A percentile compares a stretch with the other conserved stretches of the same genome.
Evolutionary conservation across 2,888 invertebrate species (phyloP).

Genomic region (Hirtodrosophila alboralis): DNA sequence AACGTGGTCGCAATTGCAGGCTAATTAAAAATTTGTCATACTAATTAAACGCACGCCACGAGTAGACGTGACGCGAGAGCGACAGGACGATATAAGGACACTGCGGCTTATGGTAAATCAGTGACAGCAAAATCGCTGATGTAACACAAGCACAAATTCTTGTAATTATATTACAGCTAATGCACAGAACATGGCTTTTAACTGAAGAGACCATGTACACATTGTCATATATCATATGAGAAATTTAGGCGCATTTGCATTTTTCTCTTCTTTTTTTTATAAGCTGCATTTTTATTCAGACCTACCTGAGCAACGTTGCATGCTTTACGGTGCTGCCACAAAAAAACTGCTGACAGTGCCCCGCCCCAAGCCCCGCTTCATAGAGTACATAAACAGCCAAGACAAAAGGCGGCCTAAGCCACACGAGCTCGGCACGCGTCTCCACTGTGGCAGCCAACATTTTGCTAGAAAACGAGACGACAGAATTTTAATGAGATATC

Average conservation of each 20-base stretch:
- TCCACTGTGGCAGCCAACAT: constrained; percentile 26
- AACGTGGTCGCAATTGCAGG: constrained; percentile 65
- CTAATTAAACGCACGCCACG: constrained; percentile 71
- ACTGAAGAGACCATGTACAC: neutral
- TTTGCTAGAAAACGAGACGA: constrained; percentile 44
- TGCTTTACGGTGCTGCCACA: constrained; percentile 19
- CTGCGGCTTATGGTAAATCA: constrained; percentile 59
- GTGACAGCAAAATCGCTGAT: constrained; percentile 19
- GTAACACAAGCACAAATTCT: constrained; percentile 40
- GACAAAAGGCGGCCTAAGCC: constrained; percentile 36
- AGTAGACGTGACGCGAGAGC: constrained; percentile 32
- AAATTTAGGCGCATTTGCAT: constrained; percentile 68
- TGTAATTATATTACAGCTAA: constrained; percentile 64
- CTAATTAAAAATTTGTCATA: constrained; percentile 79
- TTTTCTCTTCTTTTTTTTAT: constrained; percentile 27
- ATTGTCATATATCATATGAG: constrained; percentile 57
- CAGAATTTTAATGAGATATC: constrained; percentile 75
- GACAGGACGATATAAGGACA: constrained; percentile 23
- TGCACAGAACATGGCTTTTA: constrained; percentile 15
- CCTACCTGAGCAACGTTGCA: constrained; percentile 49
- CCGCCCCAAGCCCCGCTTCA: neutral
- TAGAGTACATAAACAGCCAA: neutral
- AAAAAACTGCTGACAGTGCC: constrained; percentile 66
- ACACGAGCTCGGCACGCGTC: constrained; percentile 8
- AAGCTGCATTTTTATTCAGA: constrained; percentile 28